Conservation (phyloP, 2,888 invertebrate genomes). For the Euzophera pinguis region DNA sequence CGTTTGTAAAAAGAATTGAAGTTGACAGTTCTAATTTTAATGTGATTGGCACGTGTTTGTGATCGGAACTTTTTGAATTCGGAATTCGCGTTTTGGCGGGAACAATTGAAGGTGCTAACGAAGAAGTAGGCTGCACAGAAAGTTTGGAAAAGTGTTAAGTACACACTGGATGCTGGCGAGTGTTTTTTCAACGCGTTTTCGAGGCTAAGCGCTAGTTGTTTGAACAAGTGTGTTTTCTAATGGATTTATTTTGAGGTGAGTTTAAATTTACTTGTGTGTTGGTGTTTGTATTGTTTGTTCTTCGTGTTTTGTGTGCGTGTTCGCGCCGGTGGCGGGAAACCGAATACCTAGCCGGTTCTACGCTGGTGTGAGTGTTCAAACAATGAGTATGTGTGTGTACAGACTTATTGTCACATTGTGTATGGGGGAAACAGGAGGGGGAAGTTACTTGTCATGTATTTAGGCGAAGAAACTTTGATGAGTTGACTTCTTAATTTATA, state of each 20-base stretch:
- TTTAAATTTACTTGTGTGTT: conserved; percentile 79
- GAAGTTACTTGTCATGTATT: conserved; percentile 77
- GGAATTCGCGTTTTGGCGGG: conserved; percentile 56
- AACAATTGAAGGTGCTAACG: conserved; percentile 44
- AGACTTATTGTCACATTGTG: conserved; percentile 76
- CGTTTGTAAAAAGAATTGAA: conserved; percentile 24
- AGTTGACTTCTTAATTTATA: conserved; percentile 74
- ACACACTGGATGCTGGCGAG: conserved; percentile 69
- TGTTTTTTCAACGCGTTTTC: conserved; percentile 80
- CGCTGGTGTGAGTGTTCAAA: conserved; percentile 68
- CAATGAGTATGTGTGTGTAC: conserved; percentile 57
- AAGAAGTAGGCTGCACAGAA: conserved; percentile 62
- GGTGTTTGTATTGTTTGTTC: conserved; percentile 78
- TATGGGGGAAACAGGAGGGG: conserved; percentile 72
- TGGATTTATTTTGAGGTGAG: conserved; percentile 81
- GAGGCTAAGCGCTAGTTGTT: conserved; percentile 80
- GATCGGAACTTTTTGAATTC: conserved; percentile 40
- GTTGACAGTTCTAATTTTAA: conserved; percentile 33
- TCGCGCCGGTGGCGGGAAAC: conserved; percentile 77
- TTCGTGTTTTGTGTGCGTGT: conserved; percentile 75
- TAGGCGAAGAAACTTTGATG: conserved; percentile 75
- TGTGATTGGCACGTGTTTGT: conserved; percentile 27
- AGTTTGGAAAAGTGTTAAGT: conserved; percentile 75
- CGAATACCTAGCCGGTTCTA: conserved; percentile 72
- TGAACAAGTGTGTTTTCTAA: conserved; percentile 81